These are phyloP conservation scores for Gymnorhina tibicen DNA, from an alignment of 2,113 vertebrate species.

Conservation along the genomic window DNA sequence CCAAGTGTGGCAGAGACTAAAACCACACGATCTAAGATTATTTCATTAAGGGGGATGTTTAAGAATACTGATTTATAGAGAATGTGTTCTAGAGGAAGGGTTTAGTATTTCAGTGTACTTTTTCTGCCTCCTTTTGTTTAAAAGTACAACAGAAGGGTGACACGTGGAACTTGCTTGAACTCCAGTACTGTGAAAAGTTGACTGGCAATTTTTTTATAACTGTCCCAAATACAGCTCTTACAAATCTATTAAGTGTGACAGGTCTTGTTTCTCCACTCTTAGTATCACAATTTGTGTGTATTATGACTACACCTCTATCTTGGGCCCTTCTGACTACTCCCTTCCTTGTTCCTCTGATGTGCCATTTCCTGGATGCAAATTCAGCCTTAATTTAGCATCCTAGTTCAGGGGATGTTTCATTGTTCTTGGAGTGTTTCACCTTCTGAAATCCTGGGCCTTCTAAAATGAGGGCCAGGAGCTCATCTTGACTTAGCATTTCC, in stretches of 20 bases:
- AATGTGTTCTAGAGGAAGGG: background rate
- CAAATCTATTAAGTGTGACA: background rate
- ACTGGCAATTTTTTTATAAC: background rate
- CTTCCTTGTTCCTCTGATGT: background rate
- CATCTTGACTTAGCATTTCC: background rate
- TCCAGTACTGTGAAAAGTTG: background rate
- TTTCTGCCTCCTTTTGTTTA: background rate
- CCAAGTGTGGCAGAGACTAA: background rate
- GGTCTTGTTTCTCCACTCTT: background rate
- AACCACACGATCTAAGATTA: background rate
- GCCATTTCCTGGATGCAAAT: background rate
- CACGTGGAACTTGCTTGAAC: background rate
- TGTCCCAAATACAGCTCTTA: background rate
- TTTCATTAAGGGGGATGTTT: background rate
- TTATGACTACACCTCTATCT: background rate
- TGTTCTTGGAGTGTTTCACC: background rate
- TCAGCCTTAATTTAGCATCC: background rate
- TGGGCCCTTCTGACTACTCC: background rate
- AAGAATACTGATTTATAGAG: background rate
- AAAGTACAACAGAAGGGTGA: background rate
- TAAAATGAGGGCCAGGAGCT: background rate
- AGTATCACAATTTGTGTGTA: background rate
- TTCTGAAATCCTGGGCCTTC: background rate
- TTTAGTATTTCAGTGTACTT: background rate
- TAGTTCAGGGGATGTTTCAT: background rate